Evolutionary conservation across 1,140 invertebrate species (phyloP).

Genomic region (Argopecten irradians): DNA sequence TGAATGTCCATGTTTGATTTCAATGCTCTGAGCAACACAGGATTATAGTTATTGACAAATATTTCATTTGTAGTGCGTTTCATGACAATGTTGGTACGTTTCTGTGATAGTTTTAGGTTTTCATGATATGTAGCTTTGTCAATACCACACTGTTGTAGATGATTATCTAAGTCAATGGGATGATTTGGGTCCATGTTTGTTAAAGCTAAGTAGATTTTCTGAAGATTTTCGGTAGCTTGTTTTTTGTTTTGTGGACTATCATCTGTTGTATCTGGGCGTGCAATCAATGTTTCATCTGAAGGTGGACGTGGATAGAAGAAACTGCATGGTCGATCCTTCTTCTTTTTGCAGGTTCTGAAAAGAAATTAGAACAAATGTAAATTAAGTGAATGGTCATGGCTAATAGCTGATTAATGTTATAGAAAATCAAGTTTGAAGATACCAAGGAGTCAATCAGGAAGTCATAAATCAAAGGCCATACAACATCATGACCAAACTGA

Average conservation of each 20-base stretch:
- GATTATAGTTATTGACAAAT: slow-evolving; percentile 26
- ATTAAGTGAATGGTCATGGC: too few relatives aligned
- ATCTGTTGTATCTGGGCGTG: slow-evolving; percentile 8
- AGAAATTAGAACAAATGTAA: too few relatives aligned
- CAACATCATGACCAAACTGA: too few relatives aligned
- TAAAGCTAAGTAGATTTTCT: slow-evolving; percentile 1
- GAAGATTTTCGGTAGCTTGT: slow-evolving; percentile 27
- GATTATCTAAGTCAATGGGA: slow-evolving; percentile 24
- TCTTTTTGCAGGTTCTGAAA: slow-evolving; percentile 44
- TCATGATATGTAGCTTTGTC: slow-evolving; percentile 20
- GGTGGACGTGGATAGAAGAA: slow-evolving; percentile 40
- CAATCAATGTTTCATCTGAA: slow-evolving; percentile 9
- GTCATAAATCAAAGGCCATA: too few relatives aligned
- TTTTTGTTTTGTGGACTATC: slow-evolving; percentile 14
- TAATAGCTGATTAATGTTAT: too few relatives aligned
- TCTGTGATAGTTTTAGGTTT: neutral
- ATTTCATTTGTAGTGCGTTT: neutral
- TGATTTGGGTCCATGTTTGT: neutral
- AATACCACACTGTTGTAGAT: neutral
- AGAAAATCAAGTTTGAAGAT: too few relatives aligned
- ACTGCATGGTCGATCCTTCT: slow-evolving; percentile 24
- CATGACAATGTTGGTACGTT: slow-evolving; percentile 1
- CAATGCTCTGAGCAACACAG: slow-evolving; percentile 13
- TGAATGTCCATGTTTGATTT: neutral
- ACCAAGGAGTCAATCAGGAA: too few relatives aligned